These are phyloP conservation scores for Hydraecia micacea DNA, from an alignment of 2,888 invertebrate species.

Conservation along the genomic window DNA sequence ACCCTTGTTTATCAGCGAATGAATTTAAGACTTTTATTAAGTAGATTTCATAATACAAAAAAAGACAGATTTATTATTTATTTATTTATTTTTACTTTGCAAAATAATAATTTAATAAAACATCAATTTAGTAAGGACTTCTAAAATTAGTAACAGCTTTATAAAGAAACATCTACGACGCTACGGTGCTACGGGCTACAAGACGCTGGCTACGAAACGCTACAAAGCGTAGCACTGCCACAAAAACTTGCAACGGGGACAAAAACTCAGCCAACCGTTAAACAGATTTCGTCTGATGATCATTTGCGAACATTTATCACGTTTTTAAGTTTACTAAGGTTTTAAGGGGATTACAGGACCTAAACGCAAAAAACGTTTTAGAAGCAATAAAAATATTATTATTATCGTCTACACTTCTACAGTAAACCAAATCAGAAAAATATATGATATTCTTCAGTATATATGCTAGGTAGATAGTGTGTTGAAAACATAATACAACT, in stretches of 20 bases:
- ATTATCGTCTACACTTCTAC: too few species aligned
- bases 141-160: conserved; percentile 16
- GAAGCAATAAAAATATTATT: too few species aligned
- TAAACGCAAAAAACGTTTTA: too few species aligned
- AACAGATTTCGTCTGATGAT: conserved; percentile 27
- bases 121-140: background rate
- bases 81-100: background rate
- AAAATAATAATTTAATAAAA: background rate
- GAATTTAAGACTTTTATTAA: background rate
- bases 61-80: background rate
- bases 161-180: conserved; percentile 13
- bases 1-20: background rate
- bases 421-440: too few species aligned
- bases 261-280: conserved; percentile 31
- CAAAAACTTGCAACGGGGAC: conserved; percentile 36
- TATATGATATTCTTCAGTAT: too few species aligned
- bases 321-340: background rate
- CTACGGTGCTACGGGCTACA: conserved; percentile 30
- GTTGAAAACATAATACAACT: too few species aligned
- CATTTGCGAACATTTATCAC: conserved; percentile 7
- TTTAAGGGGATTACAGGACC: background rate
- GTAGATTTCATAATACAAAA: background rate
- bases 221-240: conserved; percentile 54
- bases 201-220: conserved; percentile 55
- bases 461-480: too few species aligned